A percentile compares a stretch with the other conserved stretches of the same genome.
phyloP scores from a whole-genome alignment of 1,140 invertebrate genomes.

The Bactericera cockerelli region DNA sequence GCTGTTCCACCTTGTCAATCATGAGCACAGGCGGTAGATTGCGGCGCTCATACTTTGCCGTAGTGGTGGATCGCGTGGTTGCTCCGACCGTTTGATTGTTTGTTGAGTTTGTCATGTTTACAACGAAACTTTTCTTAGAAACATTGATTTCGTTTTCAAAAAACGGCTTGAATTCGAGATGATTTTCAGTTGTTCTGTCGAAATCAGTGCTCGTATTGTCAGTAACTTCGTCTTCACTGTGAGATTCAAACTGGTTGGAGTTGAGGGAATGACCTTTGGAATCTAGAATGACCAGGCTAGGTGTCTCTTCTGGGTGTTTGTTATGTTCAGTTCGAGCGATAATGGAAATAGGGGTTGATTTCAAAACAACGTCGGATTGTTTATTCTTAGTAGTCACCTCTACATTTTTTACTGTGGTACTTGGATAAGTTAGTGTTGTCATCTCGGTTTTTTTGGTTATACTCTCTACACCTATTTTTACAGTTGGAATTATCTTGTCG shows the following conservation, averaged over 20 bases:
- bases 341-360: no score
- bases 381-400: no score
- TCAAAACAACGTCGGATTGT: no score
- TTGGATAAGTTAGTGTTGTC: neutral
- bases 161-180: neutral
- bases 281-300: neutral
- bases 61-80: neutral
- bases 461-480: neutral
- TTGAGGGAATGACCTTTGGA: neutral
- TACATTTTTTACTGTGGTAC: neutral
- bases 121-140: neutral
- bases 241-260: constrained; percentile 1
- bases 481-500: neutral
- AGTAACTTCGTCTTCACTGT: neutral
- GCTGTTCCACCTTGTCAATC: constrained; percentile 2
- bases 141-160: neutral
- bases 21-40: constrained; percentile 6
- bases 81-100: neutral
- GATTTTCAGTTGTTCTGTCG: neutral
- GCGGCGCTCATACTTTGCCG: neutral
- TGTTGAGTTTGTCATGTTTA: neutral
- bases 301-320: neutral
- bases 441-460: neutral
- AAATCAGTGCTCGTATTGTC: neutral
- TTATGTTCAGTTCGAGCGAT: neutral